Evolutionary conservation across 1,140 invertebrate species (phyloP), one percentile per base, ranked within the genome.

Genomic region (Stratiolaelaps scimitus): DNA sequence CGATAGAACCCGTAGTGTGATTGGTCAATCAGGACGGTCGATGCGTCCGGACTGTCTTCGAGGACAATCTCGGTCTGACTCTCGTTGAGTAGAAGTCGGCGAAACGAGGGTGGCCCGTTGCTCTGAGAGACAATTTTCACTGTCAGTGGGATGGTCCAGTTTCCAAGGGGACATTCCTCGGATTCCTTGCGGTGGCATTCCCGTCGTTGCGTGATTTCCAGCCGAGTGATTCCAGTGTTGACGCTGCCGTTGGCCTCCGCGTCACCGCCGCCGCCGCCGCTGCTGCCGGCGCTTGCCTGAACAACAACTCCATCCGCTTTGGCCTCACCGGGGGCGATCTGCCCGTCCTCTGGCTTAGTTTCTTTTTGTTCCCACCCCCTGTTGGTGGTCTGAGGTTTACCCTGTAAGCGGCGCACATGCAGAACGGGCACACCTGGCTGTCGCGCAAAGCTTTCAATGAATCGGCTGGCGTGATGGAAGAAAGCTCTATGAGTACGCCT

Each of bases 391-490:
- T 40, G 34, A 40, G 34, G 34, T 40, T 40, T 40, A 40, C 34
- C 10, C 10, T 40, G 34, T 60, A 60, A 34, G 13, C 53, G 53
- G 15, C 53, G 53, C 20, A 60, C 20, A 15, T 34, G 53, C 53
- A 60, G 2, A 60, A 60, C 53, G 26, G 53, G 53, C 17, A 60
- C 53, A 23, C 53, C 53, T 23, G 53, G 53, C 53, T 60, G 53
- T 34, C 34, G 53, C 53, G 10, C 15, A 34, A 60, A 60, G 20
- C 53, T 60, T 34, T 60, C 53, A 34, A 60, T 26, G 53, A 60
- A 60, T 2, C 34, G 53, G 10, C 53, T 60, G 15, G 34, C 53
- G 17, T 60, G 53, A 60, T 60, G 53, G 53, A 60, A 60, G 53
- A 60, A 60, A 26, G 53, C 53, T 26, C 53, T n/a, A 34, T 60